Percentiles rank a stretch among this genome's conserved stretches.
phyloP scores from a whole-genome alignment of 2,113 vertebrate species.

The Nycticryphes semicollaris region DNA sequence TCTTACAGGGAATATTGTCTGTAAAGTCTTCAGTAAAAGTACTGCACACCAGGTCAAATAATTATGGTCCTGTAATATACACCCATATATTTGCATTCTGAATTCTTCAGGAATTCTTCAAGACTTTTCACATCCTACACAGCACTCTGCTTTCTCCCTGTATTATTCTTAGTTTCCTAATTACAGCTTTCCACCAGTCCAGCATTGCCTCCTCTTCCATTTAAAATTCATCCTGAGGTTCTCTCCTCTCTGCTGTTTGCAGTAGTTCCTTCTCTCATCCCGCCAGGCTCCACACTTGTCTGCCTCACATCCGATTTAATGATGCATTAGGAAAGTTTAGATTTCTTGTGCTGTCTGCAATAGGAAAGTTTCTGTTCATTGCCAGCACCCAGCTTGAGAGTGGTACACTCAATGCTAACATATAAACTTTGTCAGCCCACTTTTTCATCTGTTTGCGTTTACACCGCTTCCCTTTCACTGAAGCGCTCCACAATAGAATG shows the following conservation, averaged over 20 bases:
- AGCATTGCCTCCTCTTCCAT: not conserved
- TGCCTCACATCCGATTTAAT: not conserved
- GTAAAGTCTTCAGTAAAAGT: not conserved
- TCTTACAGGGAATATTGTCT: not conserved
- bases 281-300: not conserved
- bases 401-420: not conserved
- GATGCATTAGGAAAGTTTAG: not conserved
- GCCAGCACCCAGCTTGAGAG: not conserved
- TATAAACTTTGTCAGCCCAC: not conserved
- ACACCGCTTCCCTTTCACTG: not conserved
- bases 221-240: not conserved
- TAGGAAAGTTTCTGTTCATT: not conserved
- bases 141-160: not conserved
- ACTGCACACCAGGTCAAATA: not conserved
- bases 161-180: not conserved
- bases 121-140: not conserved
- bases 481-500: not conserved
- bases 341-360: not conserved
- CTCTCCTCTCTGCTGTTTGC: not conserved
- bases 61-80: not conserved
- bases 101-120: not conserved
- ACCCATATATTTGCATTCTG: not conserved
- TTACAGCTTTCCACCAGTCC: accelerated
- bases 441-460: not conserved
- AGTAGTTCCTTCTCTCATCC: not conserved